A percentile compares a stretch with the other conserved stretches of the same genome.
These are phyloP conservation scores for Physeter macrocephalus DNA, from an alignment of 2,113 vertebrate species.

Conservation along the genomic window DNA sequence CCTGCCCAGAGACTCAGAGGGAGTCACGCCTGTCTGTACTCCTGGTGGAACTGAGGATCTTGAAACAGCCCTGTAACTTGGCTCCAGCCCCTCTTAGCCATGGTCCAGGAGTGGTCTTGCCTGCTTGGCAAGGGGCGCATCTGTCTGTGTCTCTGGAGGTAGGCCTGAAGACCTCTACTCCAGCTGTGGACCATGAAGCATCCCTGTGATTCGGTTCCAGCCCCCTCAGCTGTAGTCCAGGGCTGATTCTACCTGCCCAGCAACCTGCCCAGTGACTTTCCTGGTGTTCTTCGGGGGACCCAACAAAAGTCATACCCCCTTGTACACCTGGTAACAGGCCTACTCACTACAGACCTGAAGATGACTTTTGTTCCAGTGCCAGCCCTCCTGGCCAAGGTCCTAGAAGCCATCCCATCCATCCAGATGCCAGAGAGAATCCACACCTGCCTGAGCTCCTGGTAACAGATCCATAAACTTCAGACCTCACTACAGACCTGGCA, in stretches of 20 bases:
- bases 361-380: background rate
- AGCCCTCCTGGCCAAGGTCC: background rate
- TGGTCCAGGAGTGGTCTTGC: background rate
- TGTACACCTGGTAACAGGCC: background rate
- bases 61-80: background rate
- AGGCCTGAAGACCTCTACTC: background rate
- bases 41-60: background rate
- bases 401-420: background rate
- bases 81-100: background rate
- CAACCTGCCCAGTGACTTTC: too few relatives aligned
- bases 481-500: background rate
- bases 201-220: background rate
- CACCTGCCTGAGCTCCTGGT: background rate
- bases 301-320: background rate
- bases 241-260: background rate
- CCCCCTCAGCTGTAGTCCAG: background rate
- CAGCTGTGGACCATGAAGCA: background rate
- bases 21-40: background rate
- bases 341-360: background rate
- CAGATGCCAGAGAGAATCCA: background rate
- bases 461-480: background rate
- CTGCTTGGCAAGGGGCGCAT: background rate
- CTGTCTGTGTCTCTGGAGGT: background rate
- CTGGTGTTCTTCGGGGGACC: fast-evolving
- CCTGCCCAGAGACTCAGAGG: background rate